Evolutionary conservation across 1,140 invertebrate species (phyloP), one percentile per base, ranked within the genome.

Genomic region (Leptinotarsa texana): DNA sequence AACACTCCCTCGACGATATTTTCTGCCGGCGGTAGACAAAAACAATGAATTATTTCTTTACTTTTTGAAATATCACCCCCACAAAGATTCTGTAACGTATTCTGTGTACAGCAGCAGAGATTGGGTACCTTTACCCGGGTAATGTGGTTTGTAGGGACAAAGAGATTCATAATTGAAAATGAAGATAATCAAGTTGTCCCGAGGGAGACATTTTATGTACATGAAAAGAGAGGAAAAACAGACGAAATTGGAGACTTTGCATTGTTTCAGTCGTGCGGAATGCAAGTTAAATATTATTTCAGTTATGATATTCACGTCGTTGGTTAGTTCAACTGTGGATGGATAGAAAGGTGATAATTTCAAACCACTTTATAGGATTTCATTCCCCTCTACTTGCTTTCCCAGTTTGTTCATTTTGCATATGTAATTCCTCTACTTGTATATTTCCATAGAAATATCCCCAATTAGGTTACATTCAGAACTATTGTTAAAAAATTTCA

Each of bases 1-100:
- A 77, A 77, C 69, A 69, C 27, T 77, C 76, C 76, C 76, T 51
- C 13, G 72, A 6, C 70, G 11, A 63, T 57, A 21, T 65, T 75
- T 71, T 22, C 27, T 17, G 48, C 21, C 21, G 22, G 65, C 4
- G 65, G 51, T 13, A 57, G 51, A n/a, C 51, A 57, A 57, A 57
- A 57, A 57, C 51, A 57, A 57, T 57, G 51, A 57, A 57, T 57
- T 57, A 57, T 57, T 57, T 18, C 51, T 57, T 57, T 57, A 57
- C 51, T 57, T 6, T 57, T 57, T 18, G 13, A n/a, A 57, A 57
- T 18, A 57, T 18, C 4, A 57, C 51, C 51, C 51, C n/a, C 51
- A 57, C 51, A 57, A 42, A 42, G 33, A 57, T 57, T 57, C 51
- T 17, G 51, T 57, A 18, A 57, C 15, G 51, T 15, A 57, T 57